These are phyloP conservation scores for Lichenostomus cassidix DNA, from an alignment of 2,113 vertebrate species.

Conservation along the genomic window DNA sequence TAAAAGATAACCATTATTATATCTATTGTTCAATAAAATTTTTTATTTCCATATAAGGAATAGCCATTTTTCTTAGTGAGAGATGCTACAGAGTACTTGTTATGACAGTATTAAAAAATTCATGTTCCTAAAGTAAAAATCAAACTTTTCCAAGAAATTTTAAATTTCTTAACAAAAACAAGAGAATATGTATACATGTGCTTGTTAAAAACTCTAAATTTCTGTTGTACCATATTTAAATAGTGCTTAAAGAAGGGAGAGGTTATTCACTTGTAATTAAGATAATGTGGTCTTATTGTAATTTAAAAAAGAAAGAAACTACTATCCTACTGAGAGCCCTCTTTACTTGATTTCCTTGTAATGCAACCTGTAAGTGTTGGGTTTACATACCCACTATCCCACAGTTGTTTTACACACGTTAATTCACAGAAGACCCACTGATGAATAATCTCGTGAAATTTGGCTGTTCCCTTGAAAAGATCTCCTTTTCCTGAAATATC, in stretches of 20 bases:
- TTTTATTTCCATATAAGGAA: background rate
- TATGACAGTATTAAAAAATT: background rate
- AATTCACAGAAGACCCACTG: background rate
- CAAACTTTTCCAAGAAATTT: background rate
- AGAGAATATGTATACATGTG: background rate
- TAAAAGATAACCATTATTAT: background rate
- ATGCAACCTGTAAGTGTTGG: background rate
- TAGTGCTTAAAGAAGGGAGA: background rate
- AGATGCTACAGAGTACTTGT: slow-evolving; percentile 5
- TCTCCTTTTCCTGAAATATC: background rate
- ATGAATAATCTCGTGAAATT: background rate
- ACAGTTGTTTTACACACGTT: background rate
- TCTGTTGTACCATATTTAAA: background rate
- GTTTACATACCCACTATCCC: background rate
- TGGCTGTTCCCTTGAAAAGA: background rate
- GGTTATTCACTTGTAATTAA: background rate
- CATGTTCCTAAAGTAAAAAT: background rate
- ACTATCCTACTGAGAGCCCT: accelerated
- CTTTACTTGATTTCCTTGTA: background rate
- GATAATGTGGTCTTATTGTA: background rate
- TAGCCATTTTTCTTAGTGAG: background rate
- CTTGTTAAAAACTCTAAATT: background rate
- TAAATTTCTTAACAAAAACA: background rate
- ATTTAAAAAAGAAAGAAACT: background rate
- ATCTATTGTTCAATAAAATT: background rate